A percentile compares a stretch with the other conserved stretches of the same genome.
These are phyloP conservation scores for Ladona fulva DNA, from an alignment of 1,140 invertebrate species.

Conservation along the genomic window DNA sequence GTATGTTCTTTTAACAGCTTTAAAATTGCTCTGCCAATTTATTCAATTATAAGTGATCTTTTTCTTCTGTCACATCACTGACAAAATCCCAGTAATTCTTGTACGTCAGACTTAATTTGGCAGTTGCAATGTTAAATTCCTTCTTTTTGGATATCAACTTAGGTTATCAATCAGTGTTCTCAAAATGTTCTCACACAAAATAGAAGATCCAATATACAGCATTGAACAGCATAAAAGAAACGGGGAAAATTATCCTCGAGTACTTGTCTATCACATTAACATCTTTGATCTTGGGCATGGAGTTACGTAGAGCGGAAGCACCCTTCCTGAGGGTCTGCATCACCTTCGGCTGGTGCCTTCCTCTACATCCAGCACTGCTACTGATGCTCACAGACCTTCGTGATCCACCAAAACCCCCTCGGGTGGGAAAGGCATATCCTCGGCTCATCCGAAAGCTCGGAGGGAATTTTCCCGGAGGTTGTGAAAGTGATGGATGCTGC, in stretches of 20 bases:
- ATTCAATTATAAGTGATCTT: too few species aligned
- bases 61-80: too few species aligned
- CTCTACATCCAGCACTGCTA: background rate
- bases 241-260: slow-evolving; percentile 86
- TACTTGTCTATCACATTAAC: slow-evolving; percentile 97
- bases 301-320: slow-evolving; percentile 66
- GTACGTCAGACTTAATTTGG: background rate
- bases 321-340: slow-evolving; percentile 66
- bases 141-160: too few species aligned
- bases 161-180: too few species aligned
- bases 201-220: slow-evolving; percentile 92
- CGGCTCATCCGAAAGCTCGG: slow-evolving; percentile 69
- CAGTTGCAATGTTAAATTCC: background rate
- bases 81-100: background rate
- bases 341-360: slow-evolving; percentile 52
- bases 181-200: slow-evolving; percentile 40
- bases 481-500: slow-evolving; percentile 31
- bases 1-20: too few species aligned
- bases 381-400: background rate
- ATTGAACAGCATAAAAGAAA: slow-evolving; percentile 91
- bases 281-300: slow-evolving; percentile 89
- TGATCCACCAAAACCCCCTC: slow-evolving; percentile 30
- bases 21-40: too few species aligned
- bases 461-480: slow-evolving; percentile 52
- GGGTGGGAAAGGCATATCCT: slow-evolving; percentile 31